Conservation (phyloP, 2,797 vertebrate species). For the Bovichtus diacanthus region DNA sequence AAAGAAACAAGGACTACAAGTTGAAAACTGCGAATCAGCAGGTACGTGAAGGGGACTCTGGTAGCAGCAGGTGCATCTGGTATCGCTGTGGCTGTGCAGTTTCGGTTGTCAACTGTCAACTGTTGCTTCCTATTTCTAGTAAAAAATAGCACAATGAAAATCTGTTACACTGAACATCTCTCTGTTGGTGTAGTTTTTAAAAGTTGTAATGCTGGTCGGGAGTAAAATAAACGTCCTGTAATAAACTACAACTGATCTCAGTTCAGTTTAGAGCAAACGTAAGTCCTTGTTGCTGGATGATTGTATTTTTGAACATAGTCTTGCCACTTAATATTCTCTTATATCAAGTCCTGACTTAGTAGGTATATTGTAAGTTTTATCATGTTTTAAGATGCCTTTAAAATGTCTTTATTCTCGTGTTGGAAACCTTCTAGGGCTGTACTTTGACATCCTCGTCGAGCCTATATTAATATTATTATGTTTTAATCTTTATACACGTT, state of each 20-base stretch:
- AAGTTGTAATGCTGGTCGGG: background rate
- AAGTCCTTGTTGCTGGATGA: too few species aligned
- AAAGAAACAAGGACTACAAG: constrained; percentile 10
- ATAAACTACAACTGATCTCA: background rate
- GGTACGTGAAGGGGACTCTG: constrained; percentile 60
- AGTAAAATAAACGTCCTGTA: background rate
- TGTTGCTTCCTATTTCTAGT: background rate
- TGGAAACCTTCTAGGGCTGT: background rate
- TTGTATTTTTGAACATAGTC: background rate
- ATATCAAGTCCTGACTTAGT: background rate
- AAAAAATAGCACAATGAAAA: background rate
- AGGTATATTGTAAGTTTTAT: background rate
- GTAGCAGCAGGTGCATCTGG: constrained; percentile 73
- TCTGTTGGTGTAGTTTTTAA: background rate
- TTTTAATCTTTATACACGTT: background rate
- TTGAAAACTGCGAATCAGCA: constrained; percentile 44
- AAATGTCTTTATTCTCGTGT: background rate
- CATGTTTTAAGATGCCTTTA: background rate
- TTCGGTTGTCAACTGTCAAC: constrained; percentile 72
- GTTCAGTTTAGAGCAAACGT: background rate
- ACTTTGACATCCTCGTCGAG: background rate
- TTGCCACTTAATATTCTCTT: background rate
- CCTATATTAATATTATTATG: rapidly evolving
- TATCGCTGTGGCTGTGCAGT: constrained; percentile 65
- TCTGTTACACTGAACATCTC: rapidly evolving